Evolutionary conservation across 1,140 invertebrate species (phyloP), one percentile per base, ranked within the genome.

Genomic region (Drosophila elegans): DNA sequence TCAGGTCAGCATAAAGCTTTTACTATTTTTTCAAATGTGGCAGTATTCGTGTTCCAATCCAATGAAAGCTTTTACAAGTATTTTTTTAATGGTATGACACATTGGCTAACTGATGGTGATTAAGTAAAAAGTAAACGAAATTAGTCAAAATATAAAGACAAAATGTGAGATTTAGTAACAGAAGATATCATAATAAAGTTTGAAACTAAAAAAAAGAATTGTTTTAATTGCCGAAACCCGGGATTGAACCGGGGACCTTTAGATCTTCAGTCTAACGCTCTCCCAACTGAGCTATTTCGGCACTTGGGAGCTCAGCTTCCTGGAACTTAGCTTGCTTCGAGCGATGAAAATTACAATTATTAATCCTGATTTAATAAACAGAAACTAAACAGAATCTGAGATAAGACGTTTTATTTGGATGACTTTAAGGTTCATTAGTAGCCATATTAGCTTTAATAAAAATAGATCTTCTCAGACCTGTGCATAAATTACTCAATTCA

Each of bases 191-290:
- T 12, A 45, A 42, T 3, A 32, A 13, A 39, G 7, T 6, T 0
- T n/a, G 12, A 0, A 16, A n/a, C 25, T 39, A 41, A 3, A 6
- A 4, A 21, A 32, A 25, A 29, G 29, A 44, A 39, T 27, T n/a
- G 7, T 10, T 0, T 2, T 3, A 6, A 16, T 49, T 52, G 95
- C 94, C 95, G 94, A 95, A 95, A 95, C 95, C 94, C 93, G 94
- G 94, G 94, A 95, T 95, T 93, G 94, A 95, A 95, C 95, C 94
- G 93, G 95, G 95, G 95, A 95, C 95, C 94, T 95, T 95, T 95
- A 95, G 95, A 95, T 95, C 95, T 95, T 95, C 95, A 95, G 95
- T 95, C 95, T 95, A 95, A 95, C 95, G 95, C 95, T 96, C 95
- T 96, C 95, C 95, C 95, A 95, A 95, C 95, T 95, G 95, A 95